A percentile compares a stretch with the other conserved stretches of the same genome.
Evolutionary conservation across 2,888 invertebrate genomes (phyloP).

Genomic region (Rhagophthalmus giganteus): DNA sequence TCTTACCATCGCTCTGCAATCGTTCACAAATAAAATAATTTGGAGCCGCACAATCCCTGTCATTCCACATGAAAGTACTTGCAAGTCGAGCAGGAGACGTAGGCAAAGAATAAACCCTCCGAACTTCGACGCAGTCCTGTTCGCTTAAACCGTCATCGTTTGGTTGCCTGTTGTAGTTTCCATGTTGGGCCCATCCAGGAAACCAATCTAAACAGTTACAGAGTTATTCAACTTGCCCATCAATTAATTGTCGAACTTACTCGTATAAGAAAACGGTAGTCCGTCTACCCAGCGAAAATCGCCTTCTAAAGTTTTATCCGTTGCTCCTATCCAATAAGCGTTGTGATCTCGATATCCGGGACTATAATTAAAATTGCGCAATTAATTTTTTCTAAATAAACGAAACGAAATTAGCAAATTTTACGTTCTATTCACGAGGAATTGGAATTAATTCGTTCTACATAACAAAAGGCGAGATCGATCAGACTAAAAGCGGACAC

Average conservation of each 20-base stretch:
- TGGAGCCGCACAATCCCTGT: slow-evolving; percentile 71
- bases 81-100: slow-evolving; percentile 55
- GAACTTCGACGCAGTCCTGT: slow-evolving; percentile 80
- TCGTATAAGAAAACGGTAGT: slow-evolving; percentile 71
- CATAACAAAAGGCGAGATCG: too few relatives aligned
- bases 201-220: slow-evolving; percentile 72
- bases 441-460: too few relatives aligned
- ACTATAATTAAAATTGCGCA: slow-evolving; percentile 57
- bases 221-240: too few relatives aligned
- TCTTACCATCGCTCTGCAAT: slow-evolving; percentile 68
- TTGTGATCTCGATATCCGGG: slow-evolving; percentile 70
- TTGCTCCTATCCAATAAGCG: slow-evolving; percentile 82
- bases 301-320: slow-evolving; percentile 74
- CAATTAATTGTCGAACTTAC: too few relatives aligned
- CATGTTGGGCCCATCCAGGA: slow-evolving; percentile 74
- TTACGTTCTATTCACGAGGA: too few relatives aligned
- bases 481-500: too few relatives aligned
- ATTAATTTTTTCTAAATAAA: too few relatives aligned
- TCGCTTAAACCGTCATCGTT: slow-evolving; percentile 81
- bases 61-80: slow-evolving; percentile 78
- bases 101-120: slow-evolving; percentile 67
- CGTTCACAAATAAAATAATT: slow-evolving; percentile 78
- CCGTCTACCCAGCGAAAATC: slow-evolving; percentile 82
- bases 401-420: too few relatives aligned
- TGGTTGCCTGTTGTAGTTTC: slow-evolving; percentile 69